Percentiles rank a stretch among this genome's conserved stretches.
Conservation (phyloP, 2,113 vertebrate species). For the Varanus komodoensis region DNA sequence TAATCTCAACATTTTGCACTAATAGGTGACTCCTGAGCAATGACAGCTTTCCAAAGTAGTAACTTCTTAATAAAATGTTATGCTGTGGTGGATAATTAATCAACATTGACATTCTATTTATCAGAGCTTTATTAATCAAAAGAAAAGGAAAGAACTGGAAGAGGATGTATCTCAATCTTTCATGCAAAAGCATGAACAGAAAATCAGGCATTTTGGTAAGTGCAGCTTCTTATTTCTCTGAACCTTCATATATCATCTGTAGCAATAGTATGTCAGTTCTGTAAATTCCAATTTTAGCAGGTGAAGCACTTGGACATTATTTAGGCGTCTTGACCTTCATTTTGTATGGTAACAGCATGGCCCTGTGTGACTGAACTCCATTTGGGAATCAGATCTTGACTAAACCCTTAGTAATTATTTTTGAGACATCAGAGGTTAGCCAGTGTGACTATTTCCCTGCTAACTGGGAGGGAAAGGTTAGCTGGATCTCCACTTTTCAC, state of each 20-base stretch:
- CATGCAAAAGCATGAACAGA: constrained; percentile 90
- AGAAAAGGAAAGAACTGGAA: constrained; percentile 78
- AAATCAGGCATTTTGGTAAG: constrained; percentile 96
- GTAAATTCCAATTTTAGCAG: not conserved
- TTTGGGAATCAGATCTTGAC: not conserved
- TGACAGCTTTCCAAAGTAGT: not conserved
- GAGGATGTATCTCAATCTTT: constrained; percentile 87
- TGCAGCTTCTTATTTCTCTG: constrained; percentile 42
- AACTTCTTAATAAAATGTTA: not conserved
- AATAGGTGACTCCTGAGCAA: not conserved
- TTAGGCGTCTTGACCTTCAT: not conserved
- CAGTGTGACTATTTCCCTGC: too few relatives aligned
- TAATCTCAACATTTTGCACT: not conserved
- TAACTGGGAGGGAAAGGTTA: too few relatives aligned
- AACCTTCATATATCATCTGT: not conserved
- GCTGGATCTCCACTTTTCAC: too few relatives aligned
- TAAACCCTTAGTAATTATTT: constrained; percentile 9
- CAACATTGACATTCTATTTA: not conserved
- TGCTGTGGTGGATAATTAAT: not conserved
- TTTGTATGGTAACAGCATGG: not conserved
- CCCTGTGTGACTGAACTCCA: constrained; percentile 1
- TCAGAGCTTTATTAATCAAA: constrained; percentile 95
- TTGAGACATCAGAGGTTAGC: too few relatives aligned
- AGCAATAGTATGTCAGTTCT: not conserved
- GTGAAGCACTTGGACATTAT: not conserved